These are phyloP conservation scores for Agrotis clavis DNA, from an alignment of 2,888 invertebrate genomes.

Conservation along the genomic window DNA sequence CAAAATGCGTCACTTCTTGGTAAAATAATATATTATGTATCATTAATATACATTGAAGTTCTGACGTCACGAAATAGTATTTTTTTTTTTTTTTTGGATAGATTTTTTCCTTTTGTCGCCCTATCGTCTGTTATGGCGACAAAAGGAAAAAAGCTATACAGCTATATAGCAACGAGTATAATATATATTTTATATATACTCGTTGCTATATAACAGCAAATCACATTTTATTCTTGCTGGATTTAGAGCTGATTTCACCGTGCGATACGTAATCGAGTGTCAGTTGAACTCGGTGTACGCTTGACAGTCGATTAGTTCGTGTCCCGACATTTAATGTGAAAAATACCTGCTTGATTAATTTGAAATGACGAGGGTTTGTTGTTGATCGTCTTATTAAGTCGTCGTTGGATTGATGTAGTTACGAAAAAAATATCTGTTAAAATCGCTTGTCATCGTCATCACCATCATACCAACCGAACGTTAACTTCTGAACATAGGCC, in stretches of 20 bases:
- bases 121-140: too few relatives aligned
- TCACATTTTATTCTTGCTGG: constrained; percentile 33
- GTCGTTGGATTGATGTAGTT: not conserved
- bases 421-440: not conserved
- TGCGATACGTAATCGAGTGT: constrained; percentile 52
- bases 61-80: too few relatives aligned
- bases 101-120: not conserved
- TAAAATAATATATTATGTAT: too few relatives aligned
- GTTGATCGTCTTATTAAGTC: not conserved
- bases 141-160: too few relatives aligned
- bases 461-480: too few relatives aligned
- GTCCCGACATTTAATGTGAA: constrained; percentile 23
- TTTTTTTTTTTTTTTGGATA: too few relatives aligned
- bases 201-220: constrained; percentile 1
- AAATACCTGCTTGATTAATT: constrained; percentile 50
- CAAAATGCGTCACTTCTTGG: too few relatives aligned
- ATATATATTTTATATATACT: too few relatives aligned
- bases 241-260: constrained; percentile 49
- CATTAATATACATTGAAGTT: too few relatives aligned
- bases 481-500: too few relatives aligned
- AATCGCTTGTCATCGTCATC: too few relatives aligned
- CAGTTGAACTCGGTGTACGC: constrained; percentile 46
- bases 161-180: too few relatives aligned
- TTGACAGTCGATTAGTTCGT: constrained; percentile 51
- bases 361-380: constrained; percentile 30